These are phyloP conservation scores for Archips xylosteana DNA, from an alignment of 2,888 invertebrate genomes.

Conservation along the genomic window DNA sequence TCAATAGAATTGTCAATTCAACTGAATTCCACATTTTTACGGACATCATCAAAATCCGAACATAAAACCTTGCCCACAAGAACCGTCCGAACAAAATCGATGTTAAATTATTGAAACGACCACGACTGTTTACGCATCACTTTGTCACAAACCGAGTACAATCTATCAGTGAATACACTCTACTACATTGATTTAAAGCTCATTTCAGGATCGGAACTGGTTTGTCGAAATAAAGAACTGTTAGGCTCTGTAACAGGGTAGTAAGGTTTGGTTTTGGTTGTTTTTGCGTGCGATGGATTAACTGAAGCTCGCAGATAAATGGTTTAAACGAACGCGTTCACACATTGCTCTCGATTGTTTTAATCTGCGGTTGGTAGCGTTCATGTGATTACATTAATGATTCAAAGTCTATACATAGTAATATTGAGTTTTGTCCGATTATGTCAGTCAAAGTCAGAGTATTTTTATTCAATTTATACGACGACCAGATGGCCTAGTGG, in stretches of 20 bases:
- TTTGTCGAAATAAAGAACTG: background rate
- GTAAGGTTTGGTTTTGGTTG: background rate
- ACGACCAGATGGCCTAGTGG: too few relatives aligned
- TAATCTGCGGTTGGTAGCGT: slow-evolving; percentile 19
- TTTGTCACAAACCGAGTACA: slow-evolving; percentile 17
- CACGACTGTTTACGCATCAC: slow-evolving; percentile 29
- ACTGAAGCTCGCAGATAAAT: slow-evolving; percentile 6
- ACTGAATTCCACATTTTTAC: background rate
- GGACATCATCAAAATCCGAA: background rate
- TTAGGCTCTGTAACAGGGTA: background rate
- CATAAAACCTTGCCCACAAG: slow-evolving; percentile 4
- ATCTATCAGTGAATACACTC: background rate
- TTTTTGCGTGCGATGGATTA: slow-evolving; percentile 12
- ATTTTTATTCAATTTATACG: too few relatives aligned
- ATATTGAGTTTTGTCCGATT: too few relatives aligned
- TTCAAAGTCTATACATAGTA: too few relatives aligned
- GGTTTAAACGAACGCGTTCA: slow-evolving; percentile 17
- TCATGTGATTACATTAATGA: background rate
- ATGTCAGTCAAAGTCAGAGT: too few relatives aligned
- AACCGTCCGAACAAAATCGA: slow-evolving; percentile 40
- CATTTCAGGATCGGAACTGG: background rate
- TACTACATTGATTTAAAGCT: background rate
- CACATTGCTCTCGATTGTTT: slow-evolving; percentile 18
- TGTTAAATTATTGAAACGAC: slow-evolving; percentile 44
- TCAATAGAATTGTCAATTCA: background rate